Conservation (phyloP, 2,888 invertebrate species). For the Euplexia lucipara region DNA sequence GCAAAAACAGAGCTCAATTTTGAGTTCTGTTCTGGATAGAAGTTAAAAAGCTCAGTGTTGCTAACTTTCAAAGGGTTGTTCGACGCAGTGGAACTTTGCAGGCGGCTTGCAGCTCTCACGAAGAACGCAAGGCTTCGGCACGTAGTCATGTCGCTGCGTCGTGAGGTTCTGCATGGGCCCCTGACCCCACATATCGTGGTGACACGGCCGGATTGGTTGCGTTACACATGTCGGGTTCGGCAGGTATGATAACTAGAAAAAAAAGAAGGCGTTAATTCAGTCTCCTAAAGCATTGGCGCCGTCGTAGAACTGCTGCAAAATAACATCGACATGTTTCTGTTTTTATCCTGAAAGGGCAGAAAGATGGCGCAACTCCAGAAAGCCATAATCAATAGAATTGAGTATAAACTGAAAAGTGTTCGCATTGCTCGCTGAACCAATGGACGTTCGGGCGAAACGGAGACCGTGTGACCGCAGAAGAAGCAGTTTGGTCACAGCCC, state of each 20-base stretch:
- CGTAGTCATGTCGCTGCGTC: constrained; percentile 94
- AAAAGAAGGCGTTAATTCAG: background rate
- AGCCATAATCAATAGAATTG: no score
- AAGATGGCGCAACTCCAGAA: no score
- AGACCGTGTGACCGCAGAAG: no score
- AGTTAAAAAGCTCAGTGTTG: background rate
- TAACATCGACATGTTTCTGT: no score
- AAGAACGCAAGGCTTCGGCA: constrained; percentile 91
- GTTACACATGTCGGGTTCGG: constrained; percentile 91
- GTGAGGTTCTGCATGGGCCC: constrained; percentile 94
- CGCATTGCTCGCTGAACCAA: no score
- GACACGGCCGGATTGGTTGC: constrained; percentile 92
- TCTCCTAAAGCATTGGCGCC: no score
- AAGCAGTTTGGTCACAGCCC: no score
- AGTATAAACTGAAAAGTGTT: no score
- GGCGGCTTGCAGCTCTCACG: constrained; percentile 84
- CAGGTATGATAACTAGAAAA: constrained; percentile 89
- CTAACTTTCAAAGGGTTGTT: constrained; percentile 87
- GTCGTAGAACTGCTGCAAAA: background rate
- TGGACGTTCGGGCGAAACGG: no score
- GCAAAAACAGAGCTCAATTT: background rate
- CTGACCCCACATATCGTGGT: constrained; percentile 92
- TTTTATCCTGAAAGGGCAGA: no score
- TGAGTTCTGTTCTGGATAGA: background rate
- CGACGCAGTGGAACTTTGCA: constrained; percentile 79